phyloP scores from a whole-genome alignment of 2,113 vertebrate species.

The Protobothrops mucrosquamatus region DNA sequence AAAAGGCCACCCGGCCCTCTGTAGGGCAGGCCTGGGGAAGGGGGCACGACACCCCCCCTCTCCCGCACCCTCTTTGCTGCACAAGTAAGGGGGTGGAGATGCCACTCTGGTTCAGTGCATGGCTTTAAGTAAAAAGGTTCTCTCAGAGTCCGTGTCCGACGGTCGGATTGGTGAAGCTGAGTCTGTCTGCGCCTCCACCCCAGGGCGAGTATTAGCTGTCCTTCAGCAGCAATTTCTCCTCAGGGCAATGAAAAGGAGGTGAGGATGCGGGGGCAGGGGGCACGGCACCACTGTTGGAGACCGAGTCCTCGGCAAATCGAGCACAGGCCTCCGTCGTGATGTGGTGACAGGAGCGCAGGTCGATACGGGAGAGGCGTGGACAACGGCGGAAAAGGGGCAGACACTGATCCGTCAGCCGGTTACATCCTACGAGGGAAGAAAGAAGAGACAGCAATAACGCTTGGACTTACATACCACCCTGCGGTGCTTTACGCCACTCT shows the following conservation, averaged over 20 bases:
- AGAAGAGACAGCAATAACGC: background rate
- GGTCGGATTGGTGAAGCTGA: conserved; percentile 4
- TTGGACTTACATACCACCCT: no score
- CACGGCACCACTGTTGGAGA: conserved; percentile 45
- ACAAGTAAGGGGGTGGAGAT: conserved; percentile 16
- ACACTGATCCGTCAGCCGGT: conserved; percentile 85
- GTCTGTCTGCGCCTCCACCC: conserved; percentile 25
- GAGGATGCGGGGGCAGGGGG: background rate
- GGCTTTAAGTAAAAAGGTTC: conserved; percentile 37
- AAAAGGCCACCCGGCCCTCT: conserved; percentile 6
- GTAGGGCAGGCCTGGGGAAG: background rate
- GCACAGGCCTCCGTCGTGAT: conserved; percentile 78
- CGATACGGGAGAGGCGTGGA: conserved; percentile 77
- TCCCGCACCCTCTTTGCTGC: background rate
- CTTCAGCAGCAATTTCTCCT: conserved; percentile 85
- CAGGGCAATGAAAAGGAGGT: conserved; percentile 64
- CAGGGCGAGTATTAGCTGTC: conserved; percentile 78
- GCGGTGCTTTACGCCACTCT: no score
- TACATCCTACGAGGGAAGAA: conserved; percentile 69
- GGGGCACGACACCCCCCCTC: background rate
- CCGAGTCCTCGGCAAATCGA: conserved; percentile 60
- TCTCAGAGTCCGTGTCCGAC: conserved; percentile 29
- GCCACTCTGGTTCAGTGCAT: conserved; percentile 36
- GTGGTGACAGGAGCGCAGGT: conserved; percentile 83
- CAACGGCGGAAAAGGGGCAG: conserved; percentile 81